Percentiles rank a stretch among this genome's conserved stretches.
These are phyloP conservation scores for Fregata magnificens DNA, from an alignment of 2,113 vertebrate genomes.

Conservation along the genomic window DNA sequence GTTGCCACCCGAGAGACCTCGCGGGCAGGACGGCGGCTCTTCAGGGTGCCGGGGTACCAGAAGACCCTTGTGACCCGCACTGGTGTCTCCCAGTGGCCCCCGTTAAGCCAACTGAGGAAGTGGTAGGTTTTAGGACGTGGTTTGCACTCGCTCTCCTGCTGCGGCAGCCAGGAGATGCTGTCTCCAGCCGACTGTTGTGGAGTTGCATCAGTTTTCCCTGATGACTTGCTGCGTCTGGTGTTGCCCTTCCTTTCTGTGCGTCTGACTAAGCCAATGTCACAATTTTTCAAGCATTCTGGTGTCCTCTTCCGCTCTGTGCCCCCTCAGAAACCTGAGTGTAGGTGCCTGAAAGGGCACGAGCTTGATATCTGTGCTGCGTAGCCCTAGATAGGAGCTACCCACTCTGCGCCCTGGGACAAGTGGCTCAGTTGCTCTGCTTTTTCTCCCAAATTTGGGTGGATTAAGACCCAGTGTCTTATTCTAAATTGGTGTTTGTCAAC, in stretches of 20 bases:
- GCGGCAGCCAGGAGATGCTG: too few relatives aligned
- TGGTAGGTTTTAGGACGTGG: fast-evolving
- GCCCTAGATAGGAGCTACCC: too few relatives aligned
- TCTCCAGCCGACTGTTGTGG: fast-evolving
- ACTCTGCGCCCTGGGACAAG: too few relatives aligned
- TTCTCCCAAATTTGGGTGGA: neutral
- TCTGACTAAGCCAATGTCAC: too few relatives aligned
- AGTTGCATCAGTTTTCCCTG: neutral
- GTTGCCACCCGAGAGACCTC: neutral
- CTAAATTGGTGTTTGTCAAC: neutral
- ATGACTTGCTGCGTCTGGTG: too few relatives aligned
- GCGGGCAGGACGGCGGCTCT: neutral
- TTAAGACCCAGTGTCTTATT: neutral
- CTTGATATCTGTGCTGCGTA: too few relatives aligned
- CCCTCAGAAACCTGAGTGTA: neutral
- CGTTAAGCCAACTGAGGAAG: fast-evolving
- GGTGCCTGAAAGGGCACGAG: neutral
- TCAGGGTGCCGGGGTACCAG: fast-evolving
- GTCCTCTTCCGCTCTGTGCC: neutral
- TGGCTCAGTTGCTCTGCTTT: neutral
- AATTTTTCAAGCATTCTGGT: neutral
- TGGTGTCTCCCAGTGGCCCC: too few relatives aligned
- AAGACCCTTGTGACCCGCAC: neutral
- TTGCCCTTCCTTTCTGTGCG: neutral
- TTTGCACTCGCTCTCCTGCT: neutral